Percentiles rank a stretch among this genome's conserved stretches.
phyloP scores from a whole-genome alignment of 2,888 invertebrate species.

The Pyrrhopygopsis socrates region DNA sequence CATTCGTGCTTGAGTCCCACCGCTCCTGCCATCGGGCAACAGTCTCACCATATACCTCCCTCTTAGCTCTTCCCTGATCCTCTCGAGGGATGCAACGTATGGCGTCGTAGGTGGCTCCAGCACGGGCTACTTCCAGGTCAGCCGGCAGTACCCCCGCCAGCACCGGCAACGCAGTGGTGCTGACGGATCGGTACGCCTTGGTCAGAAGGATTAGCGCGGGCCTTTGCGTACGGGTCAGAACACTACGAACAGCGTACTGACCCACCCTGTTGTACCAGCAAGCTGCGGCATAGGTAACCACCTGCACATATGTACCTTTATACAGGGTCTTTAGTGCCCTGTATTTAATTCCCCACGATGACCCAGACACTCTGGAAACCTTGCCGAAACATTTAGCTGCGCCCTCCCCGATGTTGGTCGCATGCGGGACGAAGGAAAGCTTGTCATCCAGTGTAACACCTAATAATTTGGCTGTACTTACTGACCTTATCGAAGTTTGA shows the following conservation, averaged over 20 bases:
- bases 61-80: too few relatives aligned
- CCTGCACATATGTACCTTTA: slow-evolving; percentile 74
- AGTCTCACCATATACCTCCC: too few relatives aligned
- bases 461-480: not conserved
- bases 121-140: slow-evolving; percentile 73
- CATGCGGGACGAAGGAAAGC: slow-evolving; percentile 56
- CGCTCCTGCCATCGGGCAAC: slow-evolving; percentile 71
- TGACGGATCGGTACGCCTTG: slow-evolving; percentile 84
- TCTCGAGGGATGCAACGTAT: too few relatives aligned
- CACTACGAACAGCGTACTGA: slow-evolving; percentile 16
- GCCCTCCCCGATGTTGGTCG: slow-evolving; percentile 39
- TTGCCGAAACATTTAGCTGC: slow-evolving; percentile 54
- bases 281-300: slow-evolving; percentile 71
- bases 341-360: slow-evolving; percentile 82
- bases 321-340: slow-evolving; percentile 67
- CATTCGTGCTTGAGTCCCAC: slow-evolving; percentile 60
- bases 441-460: slow-evolving; percentile 74
- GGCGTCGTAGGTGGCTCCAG: slow-evolving; percentile 60
- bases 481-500: slow-evolving; percentile 5
- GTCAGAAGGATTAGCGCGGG: slow-evolving; percentile 52
- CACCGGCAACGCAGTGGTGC: slow-evolving; percentile 82
- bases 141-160: slow-evolving; percentile 83
- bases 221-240: slow-evolving; percentile 54
- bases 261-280: slow-evolving; percentile 33
- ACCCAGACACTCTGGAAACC: slow-evolving; percentile 81